These are phyloP conservation scores for Verasper variegatus DNA, from an alignment of 2,113 vertebrate genomes.

Conservation along the genomic window DNA sequence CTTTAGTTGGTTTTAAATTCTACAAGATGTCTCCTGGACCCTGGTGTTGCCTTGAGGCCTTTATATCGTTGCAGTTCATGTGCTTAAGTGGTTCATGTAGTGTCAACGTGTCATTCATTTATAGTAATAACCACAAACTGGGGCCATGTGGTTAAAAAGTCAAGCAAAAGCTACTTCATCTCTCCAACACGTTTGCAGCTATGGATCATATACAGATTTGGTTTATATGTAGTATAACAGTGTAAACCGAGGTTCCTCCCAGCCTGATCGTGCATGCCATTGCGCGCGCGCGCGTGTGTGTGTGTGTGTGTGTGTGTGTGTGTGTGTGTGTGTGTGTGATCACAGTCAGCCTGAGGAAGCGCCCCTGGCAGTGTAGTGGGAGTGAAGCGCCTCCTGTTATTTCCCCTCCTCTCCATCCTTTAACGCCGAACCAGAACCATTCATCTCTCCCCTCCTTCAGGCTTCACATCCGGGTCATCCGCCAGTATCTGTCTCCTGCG, in stretches of 20 bases:
- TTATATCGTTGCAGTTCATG: background rate
- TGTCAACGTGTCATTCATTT: background rate
- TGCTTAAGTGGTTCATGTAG: background rate
- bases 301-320: conserved; percentile 3
- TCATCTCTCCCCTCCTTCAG: conserved; percentile 81
- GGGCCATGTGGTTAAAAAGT: background rate
- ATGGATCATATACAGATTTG: background rate
- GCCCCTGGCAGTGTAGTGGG: conserved; percentile 68
- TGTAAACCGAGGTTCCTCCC: conserved; percentile 27
- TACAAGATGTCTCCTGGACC: background rate
- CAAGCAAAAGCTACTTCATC: too few relatives aligned
- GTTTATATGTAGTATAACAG: background rate
- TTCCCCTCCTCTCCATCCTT: conserved; percentile 75
- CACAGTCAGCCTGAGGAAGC: conserved; percentile 56
- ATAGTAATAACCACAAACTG: background rate
- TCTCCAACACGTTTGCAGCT: too few relatives aligned
- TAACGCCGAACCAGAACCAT: conserved; percentile 79
- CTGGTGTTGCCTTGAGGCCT: too few relatives aligned
- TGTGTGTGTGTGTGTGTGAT: conserved; percentile 31
- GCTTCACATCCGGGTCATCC: conserved; percentile 88
- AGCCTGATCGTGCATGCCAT: conserved; percentile 6
- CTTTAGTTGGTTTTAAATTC: background rate
- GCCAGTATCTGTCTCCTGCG: conserved; percentile 71
- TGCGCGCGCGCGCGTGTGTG: too few relatives aligned
- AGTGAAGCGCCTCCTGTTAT: conserved; percentile 68